Conservation (phyloP, 2,888 invertebrate species). For the Euplagia quadripunctaria region DNA sequence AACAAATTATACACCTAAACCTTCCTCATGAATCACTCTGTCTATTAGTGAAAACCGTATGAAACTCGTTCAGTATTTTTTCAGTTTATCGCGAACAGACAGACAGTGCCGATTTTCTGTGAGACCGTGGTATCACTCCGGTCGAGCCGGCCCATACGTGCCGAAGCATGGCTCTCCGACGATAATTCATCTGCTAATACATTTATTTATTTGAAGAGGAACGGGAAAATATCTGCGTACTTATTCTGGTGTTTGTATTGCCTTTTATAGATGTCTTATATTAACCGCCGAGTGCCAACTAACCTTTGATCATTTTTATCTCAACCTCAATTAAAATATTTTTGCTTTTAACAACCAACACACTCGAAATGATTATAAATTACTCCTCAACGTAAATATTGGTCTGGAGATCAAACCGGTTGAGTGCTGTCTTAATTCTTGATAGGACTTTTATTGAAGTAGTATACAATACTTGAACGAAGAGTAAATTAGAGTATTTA, state of each 20-base stretch:
- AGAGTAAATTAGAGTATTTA: neutral
- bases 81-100: too few species aligned
- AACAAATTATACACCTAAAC: too few species aligned
- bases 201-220: neutral
- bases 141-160: too few species aligned
- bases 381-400: slow-evolving; percentile 19
- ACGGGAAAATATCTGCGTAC: neutral
- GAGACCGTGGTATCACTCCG: too few species aligned
- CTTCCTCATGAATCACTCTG: too few species aligned
- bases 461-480: slow-evolving; percentile 3
- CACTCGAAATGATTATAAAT: slow-evolving; percentile 20
- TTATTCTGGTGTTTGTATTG: neutral
- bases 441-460: slow-evolving; percentile 14
- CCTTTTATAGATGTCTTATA: slow-evolving; percentile 10
- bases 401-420: slow-evolving; percentile 20
- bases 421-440: slow-evolving; percentile 17
- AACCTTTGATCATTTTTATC: slow-evolving; percentile 48
- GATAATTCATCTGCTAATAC: neutral
- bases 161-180: too few species aligned
- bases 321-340: slow-evolving; percentile 44
- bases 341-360: slow-evolving; percentile 17
- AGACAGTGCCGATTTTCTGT: too few species aligned
- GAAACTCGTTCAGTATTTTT: too few species aligned
- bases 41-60: too few species aligned
- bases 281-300: slow-evolving; percentile 17